phyloP scores from a whole-genome alignment of 2,113 vertebrate genomes.

The Trematocara nigrifrons region DNA sequence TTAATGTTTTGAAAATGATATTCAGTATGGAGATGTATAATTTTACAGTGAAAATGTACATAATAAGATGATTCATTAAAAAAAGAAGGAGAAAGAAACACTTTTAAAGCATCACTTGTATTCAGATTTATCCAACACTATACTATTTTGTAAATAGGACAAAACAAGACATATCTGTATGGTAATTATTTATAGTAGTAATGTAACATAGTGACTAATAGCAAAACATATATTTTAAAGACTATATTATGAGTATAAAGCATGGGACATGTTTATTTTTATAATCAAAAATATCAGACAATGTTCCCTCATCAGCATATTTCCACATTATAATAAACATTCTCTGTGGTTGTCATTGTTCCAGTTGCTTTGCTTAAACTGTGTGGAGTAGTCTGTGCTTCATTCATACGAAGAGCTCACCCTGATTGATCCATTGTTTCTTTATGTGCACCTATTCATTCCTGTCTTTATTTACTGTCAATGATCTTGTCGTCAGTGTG shows the following conservation, averaged over 20 bases:
- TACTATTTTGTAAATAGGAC: constrained; percentile 67
- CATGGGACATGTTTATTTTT: constrained; percentile 80
- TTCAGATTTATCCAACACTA: constrained; percentile 54
- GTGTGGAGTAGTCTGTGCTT: constrained; percentile 62
- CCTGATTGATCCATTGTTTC: constrained; percentile 50
- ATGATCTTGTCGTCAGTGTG: constrained; percentile 70
- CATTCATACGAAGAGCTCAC: constrained; percentile 50
- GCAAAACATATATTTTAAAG: constrained; percentile 75
- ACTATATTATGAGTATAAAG: constrained; percentile 66
- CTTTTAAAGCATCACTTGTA: constrained; percentile 62
- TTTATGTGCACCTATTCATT: constrained; percentile 56
- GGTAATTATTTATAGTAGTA: constrained; percentile 72
- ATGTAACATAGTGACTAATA: constrained; percentile 73
- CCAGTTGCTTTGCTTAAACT: constrained; percentile 56
- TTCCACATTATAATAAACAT: constrained; percentile 44
- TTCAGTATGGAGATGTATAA: constrained; percentile 46
- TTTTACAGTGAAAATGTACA: constrained; percentile 62
- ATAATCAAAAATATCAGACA: constrained; percentile 61
- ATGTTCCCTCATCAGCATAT: constrained; percentile 44
- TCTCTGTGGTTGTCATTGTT: constrained; percentile 62
- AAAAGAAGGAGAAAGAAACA: constrained; percentile 35
- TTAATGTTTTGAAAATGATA: constrained; percentile 45
- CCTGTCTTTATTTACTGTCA: constrained; percentile 65
- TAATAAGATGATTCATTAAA: constrained; percentile 46
- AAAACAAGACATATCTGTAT: constrained; percentile 48